A percentile compares a stretch with the other conserved stretches of the same genome.
phyloP scores from a whole-genome alignment of 2,888 invertebrate species.

The Dromius quadrimaculatus region DNA sequence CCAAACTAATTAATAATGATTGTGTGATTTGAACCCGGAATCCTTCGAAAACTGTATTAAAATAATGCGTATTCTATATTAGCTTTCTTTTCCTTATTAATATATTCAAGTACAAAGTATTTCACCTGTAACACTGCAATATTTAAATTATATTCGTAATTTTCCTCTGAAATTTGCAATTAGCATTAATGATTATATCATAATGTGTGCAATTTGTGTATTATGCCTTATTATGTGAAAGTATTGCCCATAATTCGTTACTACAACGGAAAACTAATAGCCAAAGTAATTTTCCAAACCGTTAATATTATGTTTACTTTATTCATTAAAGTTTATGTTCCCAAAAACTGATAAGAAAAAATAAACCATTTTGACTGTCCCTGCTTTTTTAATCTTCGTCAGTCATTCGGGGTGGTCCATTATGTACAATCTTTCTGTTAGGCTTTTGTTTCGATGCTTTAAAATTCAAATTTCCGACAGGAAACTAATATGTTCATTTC shows the following conservation, averaged over 20 bases:
- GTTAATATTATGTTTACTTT: too few species aligned
- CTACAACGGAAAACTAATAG: too few species aligned
- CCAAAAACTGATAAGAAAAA: too few species aligned
- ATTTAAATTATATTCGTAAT: slow-evolving; percentile 32
- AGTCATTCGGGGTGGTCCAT: slow-evolving; percentile 25
- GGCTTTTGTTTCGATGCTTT: slow-evolving; percentile 48
- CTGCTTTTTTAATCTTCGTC: too few species aligned
- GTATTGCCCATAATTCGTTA: background rate
- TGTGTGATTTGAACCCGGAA: too few species aligned
- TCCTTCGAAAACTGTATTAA: too few species aligned
- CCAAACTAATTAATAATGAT: too few species aligned
- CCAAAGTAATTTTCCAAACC: too few species aligned
- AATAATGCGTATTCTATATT: too few species aligned
- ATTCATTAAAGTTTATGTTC: too few species aligned
- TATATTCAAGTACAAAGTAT: background rate
- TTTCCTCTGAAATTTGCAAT: slow-evolving; percentile 22
- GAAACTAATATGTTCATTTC: slow-evolving; percentile 50
- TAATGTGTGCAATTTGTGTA: background rate
- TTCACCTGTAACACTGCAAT: slow-evolving; percentile 41
- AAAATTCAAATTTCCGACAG: slow-evolving; percentile 49
- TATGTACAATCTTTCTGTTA: background rate
- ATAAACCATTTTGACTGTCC: too few species aligned
- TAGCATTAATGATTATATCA: slow-evolving; percentile 36
- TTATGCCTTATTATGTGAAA: background rate
- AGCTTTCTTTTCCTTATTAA: too few species aligned